Evolutionary conservation across 2,113 vertebrate genomes (phyloP), one percentile per base, ranked within the genome.

Genomic region (Oostethus manadensis): DNA sequence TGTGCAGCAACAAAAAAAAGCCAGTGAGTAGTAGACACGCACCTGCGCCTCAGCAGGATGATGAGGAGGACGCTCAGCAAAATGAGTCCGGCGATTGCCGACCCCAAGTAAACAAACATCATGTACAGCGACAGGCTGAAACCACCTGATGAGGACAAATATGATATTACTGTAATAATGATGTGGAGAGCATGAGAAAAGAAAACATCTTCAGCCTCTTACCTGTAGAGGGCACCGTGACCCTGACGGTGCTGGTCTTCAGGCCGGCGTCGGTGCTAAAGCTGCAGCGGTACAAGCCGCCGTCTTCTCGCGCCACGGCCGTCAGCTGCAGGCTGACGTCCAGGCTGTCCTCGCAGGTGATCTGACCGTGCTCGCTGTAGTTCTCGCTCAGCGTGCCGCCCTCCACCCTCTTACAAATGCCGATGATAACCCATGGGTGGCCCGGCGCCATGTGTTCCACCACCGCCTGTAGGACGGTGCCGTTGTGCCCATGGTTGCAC

Each of bases 401-500:
- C 7, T 85, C 71, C 47, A 71, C 73, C 1, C 21, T 60, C 51
- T 64, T 77, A 42, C 93, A 93, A 14, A 53, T 72, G 0, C 77
- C 83, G 13, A 93, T 29, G 2, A 74, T 78, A 18, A 16, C 44
- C 81, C 86, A 84, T 3, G 51, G 13, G 1, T 68, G 64, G 22
- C 58, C 60, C 0, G 11, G 59, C 0, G 33, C 77, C 68, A 90
- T 76, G 77, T 65, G 91, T 76, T 94, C 88, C 80, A 94, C 70
- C 0, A 56, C 82, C 2, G 83, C 82, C 51, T 60, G n/a, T 38
- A 87, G 70, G 8, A 88, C 48, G 0, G 70, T 68, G 4, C 56
- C 42, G 1, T 81, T 74, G 45, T 8, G 71, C 14, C 56, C 51
- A 38, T 75, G 73, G 57, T 66, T 64, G 13, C 83, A 93, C 14